Conservation (phyloP, 2,888 invertebrate species). For the Ryuthela nishihirai region DNA sequence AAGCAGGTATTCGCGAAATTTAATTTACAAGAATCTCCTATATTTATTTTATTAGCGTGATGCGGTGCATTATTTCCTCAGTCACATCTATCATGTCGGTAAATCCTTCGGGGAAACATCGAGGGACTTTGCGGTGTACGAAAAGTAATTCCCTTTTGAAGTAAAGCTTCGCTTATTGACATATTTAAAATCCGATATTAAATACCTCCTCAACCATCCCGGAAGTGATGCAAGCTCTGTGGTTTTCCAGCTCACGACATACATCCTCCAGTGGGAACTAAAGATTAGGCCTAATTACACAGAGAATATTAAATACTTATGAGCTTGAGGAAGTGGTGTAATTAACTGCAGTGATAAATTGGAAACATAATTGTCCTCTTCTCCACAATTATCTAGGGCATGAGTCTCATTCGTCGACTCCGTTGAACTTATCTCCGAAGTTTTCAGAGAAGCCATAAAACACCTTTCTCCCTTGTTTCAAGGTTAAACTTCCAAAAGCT, state of each 20-base stretch:
- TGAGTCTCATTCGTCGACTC: not conserved
- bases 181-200: slow-evolving; percentile 9
- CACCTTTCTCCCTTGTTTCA: not conserved
- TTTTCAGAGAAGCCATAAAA: too few relatives aligned
- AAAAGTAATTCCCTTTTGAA: slow-evolving; percentile 1
- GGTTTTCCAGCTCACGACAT: slow-evolving; percentile 20
- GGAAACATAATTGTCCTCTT: slow-evolving; percentile 26
- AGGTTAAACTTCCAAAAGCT: not conserved
- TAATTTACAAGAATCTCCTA: too few relatives aligned
- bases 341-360: slow-evolving; percentile 37
- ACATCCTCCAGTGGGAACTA: slow-evolving; percentile 11
- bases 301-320: slow-evolving; percentile 35
- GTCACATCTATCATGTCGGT: too few relatives aligned
- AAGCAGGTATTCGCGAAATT: too few relatives aligned
- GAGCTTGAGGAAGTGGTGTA: slow-evolving; percentile 29
- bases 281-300: slow-evolving; percentile 35
- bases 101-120: not conserved
- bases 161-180: slow-evolving; percentile 12
- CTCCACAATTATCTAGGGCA: slow-evolving; percentile 5
- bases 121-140: not conserved
- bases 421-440: too few relatives aligned
- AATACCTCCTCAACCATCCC: slow-evolving; percentile 6
- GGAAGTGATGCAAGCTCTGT: slow-evolving; percentile 10
- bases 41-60: too few relatives aligned
- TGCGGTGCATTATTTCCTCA: too few relatives aligned